These are phyloP conservation scores for Drosophila mimica DNA, from an alignment of 2,888 invertebrate species.

Conservation along the genomic window DNA sequence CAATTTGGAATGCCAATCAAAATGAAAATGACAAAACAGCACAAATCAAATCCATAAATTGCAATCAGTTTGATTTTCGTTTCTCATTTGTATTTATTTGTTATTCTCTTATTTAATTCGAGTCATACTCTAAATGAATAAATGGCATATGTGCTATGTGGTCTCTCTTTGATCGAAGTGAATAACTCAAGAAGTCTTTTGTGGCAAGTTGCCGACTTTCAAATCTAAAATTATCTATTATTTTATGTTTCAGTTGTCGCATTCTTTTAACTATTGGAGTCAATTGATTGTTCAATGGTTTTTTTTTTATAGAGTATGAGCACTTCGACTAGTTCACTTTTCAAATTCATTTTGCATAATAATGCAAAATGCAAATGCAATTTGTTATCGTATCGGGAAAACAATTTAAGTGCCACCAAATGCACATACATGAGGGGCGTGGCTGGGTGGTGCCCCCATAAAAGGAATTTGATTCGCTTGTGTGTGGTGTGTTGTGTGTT, in stretches of 20 bases:
- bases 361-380: constrained; percentile 65
- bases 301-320: constrained; percentile 28
- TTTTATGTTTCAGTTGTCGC: background rate
- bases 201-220: background rate
- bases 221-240: background rate
- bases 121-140: constrained; percentile 35
- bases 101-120: constrained; percentile 28
- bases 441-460: constrained; percentile 47
- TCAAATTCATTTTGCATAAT: constrained; percentile 40
- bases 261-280: background rate
- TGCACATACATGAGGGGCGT: constrained; percentile 42
- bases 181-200: too few species aligned
- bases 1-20: constrained; percentile 75
- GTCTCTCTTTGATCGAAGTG: background rate
- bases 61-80: constrained; percentile 43
- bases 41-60: constrained; percentile 74
- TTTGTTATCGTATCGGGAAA: constrained; percentile 58
- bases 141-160: background rate
- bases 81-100: background rate
- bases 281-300: background rate
- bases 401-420: constrained; percentile 57
- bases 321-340: constrained; percentile 3
- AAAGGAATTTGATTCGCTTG: constrained; percentile 55
- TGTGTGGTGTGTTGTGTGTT: background rate
- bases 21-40: constrained; percentile 74